phyloP scores from a whole-genome alignment of 2,888 invertebrate species.

The Camptogramma bilineatum region DNA sequence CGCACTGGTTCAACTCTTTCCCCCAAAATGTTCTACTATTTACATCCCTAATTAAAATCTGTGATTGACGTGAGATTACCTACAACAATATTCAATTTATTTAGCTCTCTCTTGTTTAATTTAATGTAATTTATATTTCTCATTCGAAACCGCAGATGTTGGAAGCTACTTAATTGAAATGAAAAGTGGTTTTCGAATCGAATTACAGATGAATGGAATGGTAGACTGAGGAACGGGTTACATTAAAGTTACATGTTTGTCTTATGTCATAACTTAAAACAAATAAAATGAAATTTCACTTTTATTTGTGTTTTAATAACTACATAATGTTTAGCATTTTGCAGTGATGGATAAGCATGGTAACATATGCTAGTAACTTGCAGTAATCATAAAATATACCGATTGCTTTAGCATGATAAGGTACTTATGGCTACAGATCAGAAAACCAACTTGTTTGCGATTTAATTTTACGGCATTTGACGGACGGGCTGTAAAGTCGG shows the following conservation, averaged over 20 bases:
- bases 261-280: too few species aligned
- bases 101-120: constrained; percentile 36
- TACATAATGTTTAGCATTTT: too few species aligned
- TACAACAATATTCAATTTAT: constrained; percentile 41
- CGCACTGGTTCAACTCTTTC: constrained; percentile 11
- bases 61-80: constrained; percentile 32
- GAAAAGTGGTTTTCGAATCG: constrained; percentile 31
- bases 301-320: too few species aligned
- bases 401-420: constrained; percentile 17
- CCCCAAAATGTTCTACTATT: constrained; percentile 18
- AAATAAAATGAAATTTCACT: background rate
- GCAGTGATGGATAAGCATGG: background rate
- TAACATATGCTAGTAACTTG: constrained; percentile 10
- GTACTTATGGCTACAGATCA: constrained; percentile 11
- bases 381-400: constrained; percentile 6
- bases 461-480: constrained; percentile 30
- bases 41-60: constrained; percentile 29
- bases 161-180: constrained; percentile 28
- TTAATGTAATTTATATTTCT: constrained; percentile 40
- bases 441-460: constrained; percentile 22
- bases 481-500: constrained; percentile 26
- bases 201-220: constrained; percentile 23
- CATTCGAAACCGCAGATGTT: constrained; percentile 44
- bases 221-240: constrained; percentile 19
- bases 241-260: too few species aligned